A percentile compares a stretch with the other conserved stretches of the same genome.
phyloP scores from a whole-genome alignment of 2,797 vertebrate species.

The Gephyroberyx darwinii region DNA sequence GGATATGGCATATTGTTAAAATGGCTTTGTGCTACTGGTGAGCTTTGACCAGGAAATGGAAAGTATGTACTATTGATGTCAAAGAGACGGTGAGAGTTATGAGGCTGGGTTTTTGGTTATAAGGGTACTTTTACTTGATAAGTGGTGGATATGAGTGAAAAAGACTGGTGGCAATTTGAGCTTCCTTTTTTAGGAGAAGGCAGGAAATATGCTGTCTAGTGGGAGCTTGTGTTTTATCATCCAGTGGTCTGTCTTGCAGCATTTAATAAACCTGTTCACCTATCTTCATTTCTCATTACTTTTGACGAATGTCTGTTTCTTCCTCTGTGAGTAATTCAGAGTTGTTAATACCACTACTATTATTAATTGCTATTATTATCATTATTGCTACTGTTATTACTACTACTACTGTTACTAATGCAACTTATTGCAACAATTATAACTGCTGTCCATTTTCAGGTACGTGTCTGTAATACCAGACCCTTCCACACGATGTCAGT shows the following conservation, averaged over 20 bases:
- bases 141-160: constrained; percentile 65
- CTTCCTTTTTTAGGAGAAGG: constrained; percentile 73
- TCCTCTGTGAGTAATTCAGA: constrained; percentile 75
- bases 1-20: constrained; percentile 62
- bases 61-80: constrained; percentile 71
- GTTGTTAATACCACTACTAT: constrained; percentile 81
- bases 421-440: constrained; percentile 81
- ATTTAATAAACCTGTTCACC: constrained; percentile 75
- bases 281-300: constrained; percentile 71
- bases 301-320: constrained; percentile 79
- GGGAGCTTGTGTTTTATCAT: constrained; percentile 76
- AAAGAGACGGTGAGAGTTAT: constrained; percentile 27
- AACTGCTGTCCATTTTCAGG: constrained; percentile 86
- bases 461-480: constrained; percentile 83
- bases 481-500: constrained; percentile 84
- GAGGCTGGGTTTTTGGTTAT: constrained; percentile 41
- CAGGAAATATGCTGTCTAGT: constrained; percentile 67
- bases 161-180: constrained; percentile 66
- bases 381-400: constrained; percentile 82
- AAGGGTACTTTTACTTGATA: constrained; percentile 59
- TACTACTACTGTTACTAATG: constrained; percentile 84
- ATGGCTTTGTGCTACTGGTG: constrained; percentile 59
- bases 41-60: constrained; percentile 59
- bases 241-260: constrained; percentile 75
- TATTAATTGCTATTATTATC: constrained; percentile 81